These are phyloP conservation scores for Panagrolaimus sp. DNA, from an alignment of 1,140 invertebrate genomes.

Conservation along the genomic window DNA sequence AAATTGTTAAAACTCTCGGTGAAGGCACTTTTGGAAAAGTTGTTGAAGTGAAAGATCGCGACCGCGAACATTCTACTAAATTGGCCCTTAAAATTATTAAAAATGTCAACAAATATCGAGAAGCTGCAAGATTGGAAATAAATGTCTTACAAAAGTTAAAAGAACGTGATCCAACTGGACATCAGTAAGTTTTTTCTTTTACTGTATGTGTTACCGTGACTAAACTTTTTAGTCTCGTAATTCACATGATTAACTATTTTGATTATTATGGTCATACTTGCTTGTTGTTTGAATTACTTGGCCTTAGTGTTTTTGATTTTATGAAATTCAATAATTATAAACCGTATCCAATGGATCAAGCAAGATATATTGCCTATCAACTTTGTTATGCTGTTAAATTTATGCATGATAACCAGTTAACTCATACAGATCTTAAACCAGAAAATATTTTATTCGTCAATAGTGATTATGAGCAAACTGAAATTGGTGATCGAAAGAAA, in stretches of 20 bases:
- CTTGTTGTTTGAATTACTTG: conserved; percentile 97
- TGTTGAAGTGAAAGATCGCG: conserved; percentile 73
- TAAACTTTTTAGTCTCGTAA: conserved; percentile 70
- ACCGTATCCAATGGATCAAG: conserved; percentile 92
- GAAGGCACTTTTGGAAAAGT: conserved; percentile 99
- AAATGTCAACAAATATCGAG: conserved; percentile 98
- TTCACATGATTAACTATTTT: conserved; percentile 96
- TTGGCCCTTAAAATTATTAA: conserved; percentile 98
- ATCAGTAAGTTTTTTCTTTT: conserved; percentile 69
- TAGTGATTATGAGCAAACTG: conserved; percentile 43
- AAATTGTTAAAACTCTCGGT: conserved; percentile 92
- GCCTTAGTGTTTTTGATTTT: conserved; percentile 98
- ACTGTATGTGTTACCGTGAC: conserved; percentile 17
- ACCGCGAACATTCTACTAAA: conserved; percentile 24
- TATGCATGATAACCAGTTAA: conserved; percentile 92
- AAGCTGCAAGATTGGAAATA: conserved; percentile 97
- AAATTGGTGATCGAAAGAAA: conserved; percentile 34
- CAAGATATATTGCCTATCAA: conserved; percentile 94
- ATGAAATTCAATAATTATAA: conserved; percentile 98
- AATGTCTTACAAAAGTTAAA: conserved; percentile 93
- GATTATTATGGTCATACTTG: conserved; percentile 99
- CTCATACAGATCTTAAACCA: conserved; percentile 98
- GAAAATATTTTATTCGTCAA: conserved; percentile 97
- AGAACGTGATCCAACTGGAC: conserved; percentile 85
- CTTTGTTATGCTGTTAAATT: conserved; percentile 94